Evolutionary conservation across 1,140 invertebrate genomes (phyloP).

Genomic region (Drosophila littoralis): DNA sequence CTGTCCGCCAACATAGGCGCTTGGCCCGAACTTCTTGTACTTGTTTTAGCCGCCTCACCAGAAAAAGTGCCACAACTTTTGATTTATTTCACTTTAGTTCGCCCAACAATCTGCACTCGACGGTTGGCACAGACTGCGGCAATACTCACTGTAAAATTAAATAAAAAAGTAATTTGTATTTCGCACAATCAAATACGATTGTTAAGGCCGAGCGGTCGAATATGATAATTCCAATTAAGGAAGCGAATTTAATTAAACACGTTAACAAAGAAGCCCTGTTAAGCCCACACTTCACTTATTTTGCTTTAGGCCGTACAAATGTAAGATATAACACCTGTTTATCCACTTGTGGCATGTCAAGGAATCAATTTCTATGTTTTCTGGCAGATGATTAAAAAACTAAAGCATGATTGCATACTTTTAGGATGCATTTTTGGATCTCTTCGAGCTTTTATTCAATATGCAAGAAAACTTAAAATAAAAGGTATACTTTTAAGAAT

Average conservation of each 20-base stretch:
- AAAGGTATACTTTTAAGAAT: background rate
- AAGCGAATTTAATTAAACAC: conserved; percentile 21
- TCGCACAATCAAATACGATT: conserved; percentile 30
- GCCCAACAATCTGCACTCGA: conserved; percentile 44
- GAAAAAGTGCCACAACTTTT: conserved; percentile 52
- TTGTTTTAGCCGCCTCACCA: conserved; percentile 8
- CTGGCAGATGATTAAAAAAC: too few species aligned
- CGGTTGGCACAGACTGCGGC: conserved; percentile 13
- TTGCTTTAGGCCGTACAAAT: too few species aligned
- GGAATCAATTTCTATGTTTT: too few species aligned
- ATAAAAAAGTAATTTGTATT: conserved; percentile 61
- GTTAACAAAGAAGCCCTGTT: background rate
- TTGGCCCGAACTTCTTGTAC: conserved; percentile 22
- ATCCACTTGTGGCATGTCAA: too few species aligned
- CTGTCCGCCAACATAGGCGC: conserved; percentile 24
- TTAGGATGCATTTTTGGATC: background rate
- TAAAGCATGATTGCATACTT: background rate
- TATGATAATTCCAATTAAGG: conserved; percentile 58
- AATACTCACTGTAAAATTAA: conserved; percentile 38
- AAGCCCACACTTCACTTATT: too few species aligned
- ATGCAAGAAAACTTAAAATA: background rate
- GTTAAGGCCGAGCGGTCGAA: conserved; percentile 34
- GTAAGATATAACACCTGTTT: too few species aligned
- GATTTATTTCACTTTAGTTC: conserved; percentile 50
- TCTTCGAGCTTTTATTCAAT: background rate